phyloP scores from a whole-genome alignment of 2,797 vertebrate genomes.

The Rachycentron canadum region DNA sequence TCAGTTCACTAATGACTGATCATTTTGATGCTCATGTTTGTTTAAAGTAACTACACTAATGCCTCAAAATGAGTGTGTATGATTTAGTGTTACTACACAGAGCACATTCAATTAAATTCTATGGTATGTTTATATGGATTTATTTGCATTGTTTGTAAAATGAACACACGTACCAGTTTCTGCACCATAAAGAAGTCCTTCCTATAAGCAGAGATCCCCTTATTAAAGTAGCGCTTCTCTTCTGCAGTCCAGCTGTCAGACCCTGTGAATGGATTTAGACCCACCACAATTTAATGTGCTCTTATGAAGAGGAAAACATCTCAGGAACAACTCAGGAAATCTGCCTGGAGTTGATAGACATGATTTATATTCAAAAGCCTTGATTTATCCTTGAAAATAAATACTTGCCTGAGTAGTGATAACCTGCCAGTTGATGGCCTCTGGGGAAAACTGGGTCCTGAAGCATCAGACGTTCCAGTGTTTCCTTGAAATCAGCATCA shows the following conservation, averaged over 20 bases:
- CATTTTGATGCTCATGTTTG: not conserved
- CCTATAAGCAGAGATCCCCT: conserved; percentile 96
- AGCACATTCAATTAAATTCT: not conserved
- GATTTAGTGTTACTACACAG: not conserved
- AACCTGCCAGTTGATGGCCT: conserved; percentile 73
- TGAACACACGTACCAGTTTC: conserved; percentile 88
- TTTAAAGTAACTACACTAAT: conserved; percentile 13
- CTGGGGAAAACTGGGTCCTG: conserved; percentile 72
- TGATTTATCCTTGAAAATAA: not conserved
- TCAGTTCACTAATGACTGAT: not conserved
- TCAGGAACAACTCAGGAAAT: too few relatives aligned
- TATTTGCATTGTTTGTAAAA: not conserved
- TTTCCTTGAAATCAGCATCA: conserved; percentile 66
- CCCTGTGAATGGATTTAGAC: conserved; percentile 80
- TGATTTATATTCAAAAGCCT: not conserved
- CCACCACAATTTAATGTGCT: not conserved
- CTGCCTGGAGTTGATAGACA: not conserved
- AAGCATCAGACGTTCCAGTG: conserved; percentile 75
- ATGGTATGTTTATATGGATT: not conserved
- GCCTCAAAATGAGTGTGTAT: not conserved
- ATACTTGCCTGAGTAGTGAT: conserved; percentile 82
- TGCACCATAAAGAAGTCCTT: conserved; percentile 99
- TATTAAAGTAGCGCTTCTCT: conserved; percentile 96
- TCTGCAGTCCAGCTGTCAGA: conserved; percentile 94
- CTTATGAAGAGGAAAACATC: not conserved